These are phyloP conservation scores for Peribatodes rhomboidaria DNA, from an alignment of 2,888 invertebrate genomes.

Conservation along the genomic window DNA sequence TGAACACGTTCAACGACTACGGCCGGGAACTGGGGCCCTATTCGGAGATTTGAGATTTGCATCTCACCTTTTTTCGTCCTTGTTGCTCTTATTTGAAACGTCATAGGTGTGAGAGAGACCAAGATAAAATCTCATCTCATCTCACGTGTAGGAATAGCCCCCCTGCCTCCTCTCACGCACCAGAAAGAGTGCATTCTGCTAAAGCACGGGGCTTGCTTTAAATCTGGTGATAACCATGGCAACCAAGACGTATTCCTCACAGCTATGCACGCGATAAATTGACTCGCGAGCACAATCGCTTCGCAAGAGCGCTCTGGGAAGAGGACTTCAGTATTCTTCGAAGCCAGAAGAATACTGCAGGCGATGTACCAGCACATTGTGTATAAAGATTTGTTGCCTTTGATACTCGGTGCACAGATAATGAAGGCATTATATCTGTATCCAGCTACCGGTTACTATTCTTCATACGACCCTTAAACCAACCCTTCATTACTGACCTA, in stretches of 20 bases:
- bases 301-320: conserved; percentile 89
- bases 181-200: conserved; percentile 88
- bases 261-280: conserved; percentile 90
- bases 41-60: too few species aligned
- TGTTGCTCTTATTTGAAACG: too few species aligned
- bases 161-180: conserved; percentile 89
- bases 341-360: conserved; percentile 90
- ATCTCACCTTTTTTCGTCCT: too few species aligned
- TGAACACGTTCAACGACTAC: conserved; percentile 89
- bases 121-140: too few species aligned
- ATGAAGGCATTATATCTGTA: conserved; percentile 88
- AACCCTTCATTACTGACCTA: conserved; percentile 93
- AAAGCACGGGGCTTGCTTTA: conserved; percentile 89
- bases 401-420: conserved; percentile 89
- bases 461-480: conserved; percentile 89
- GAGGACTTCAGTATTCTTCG: conserved; percentile 91
- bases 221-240: conserved; percentile 90
- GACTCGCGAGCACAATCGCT: conserved; percentile 93
- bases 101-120: too few species aligned
- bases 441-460: conserved; percentile 81
- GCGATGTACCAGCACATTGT: conserved; percentile 93
- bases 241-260: conserved; percentile 93
- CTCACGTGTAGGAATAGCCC: too few species aligned
- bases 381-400: conserved; percentile 93
- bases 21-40: conserved; percentile 88